Evolutionary conservation across 2,888 invertebrate species (phyloP).

Genomic region (Mesoligia furuncula): DNA sequence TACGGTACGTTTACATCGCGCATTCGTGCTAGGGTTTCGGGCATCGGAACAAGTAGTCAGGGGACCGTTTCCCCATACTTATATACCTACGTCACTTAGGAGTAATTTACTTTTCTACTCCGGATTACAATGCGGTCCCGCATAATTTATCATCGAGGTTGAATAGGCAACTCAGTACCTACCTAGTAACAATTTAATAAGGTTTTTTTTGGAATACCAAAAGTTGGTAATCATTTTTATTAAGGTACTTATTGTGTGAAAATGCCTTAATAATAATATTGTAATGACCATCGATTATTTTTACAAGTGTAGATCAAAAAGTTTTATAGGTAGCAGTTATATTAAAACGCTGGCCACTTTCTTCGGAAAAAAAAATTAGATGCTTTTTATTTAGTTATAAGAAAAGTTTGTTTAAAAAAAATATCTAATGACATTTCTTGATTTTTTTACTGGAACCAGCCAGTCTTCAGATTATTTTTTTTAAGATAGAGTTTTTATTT

Average conservation of each 20-base stretch:
- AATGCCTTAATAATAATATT: constrained; percentile 2
- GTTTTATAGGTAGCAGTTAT: background rate
- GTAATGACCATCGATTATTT: background rate
- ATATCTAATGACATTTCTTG: background rate
- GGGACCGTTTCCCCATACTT: constrained; percentile 14
- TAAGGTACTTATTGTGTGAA: constrained; percentile 10
- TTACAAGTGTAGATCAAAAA: background rate
- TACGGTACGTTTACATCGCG: background rate
- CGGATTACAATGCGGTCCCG: constrained; percentile 43
- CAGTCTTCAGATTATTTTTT: background rate
- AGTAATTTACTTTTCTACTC: constrained; percentile 47
- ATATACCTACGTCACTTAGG: constrained; percentile 43
- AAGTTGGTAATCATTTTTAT: constrained; percentile 29
- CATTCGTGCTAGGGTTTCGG: background rate
- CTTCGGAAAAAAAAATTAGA: background rate
- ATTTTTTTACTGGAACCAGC: background rate
- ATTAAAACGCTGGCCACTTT: background rate
- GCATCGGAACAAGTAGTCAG: constrained; percentile 36
- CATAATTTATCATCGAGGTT: constrained; percentile 55
- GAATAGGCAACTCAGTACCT: constrained; percentile 34
- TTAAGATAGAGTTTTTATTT: constrained; percentile 1
- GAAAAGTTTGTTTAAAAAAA: background rate
- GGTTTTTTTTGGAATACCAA: constrained; percentile 20
- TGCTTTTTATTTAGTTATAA: background rate
- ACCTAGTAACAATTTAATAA: constrained; percentile 33